phyloP scores from a whole-genome alignment of 2,888 invertebrate genomes.

The Clusia tigrina region DNA sequence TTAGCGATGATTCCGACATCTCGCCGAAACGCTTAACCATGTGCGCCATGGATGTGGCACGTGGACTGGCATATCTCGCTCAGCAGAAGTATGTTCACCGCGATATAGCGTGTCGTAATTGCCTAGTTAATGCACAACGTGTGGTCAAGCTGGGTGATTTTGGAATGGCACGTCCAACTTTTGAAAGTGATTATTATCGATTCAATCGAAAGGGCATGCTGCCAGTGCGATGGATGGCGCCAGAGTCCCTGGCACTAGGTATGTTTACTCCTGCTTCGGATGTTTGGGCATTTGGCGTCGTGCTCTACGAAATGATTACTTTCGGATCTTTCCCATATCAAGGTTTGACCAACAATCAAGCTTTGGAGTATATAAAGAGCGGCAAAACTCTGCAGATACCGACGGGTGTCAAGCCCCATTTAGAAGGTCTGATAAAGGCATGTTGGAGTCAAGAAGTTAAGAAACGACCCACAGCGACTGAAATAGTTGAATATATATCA shows the following conservation, averaged over 20 bases:
- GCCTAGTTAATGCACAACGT: slow-evolving; percentile 77
- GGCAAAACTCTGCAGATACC: slow-evolving; percentile 80
- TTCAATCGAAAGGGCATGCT: slow-evolving; percentile 88
- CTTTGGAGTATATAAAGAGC: slow-evolving; percentile 79
- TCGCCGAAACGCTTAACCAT: slow-evolving; percentile 80
- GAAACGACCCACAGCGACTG: slow-evolving; percentile 78
- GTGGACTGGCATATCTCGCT: slow-evolving; percentile 85
- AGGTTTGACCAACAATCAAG: slow-evolving; percentile 85
- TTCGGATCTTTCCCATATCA: slow-evolving; percentile 92
- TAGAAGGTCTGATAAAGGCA: slow-evolving; percentile 82
- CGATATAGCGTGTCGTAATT: slow-evolving; percentile 84
- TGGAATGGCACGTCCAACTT: slow-evolving; percentile 89
- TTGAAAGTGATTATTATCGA: slow-evolving; percentile 88
- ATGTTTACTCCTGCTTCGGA: slow-evolving; percentile 87
- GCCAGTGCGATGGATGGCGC: slow-evolving; percentile 94
- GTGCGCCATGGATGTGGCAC: slow-evolving; percentile 88
- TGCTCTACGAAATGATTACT: slow-evolving; percentile 87
- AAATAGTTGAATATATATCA: slow-evolving; percentile 82
- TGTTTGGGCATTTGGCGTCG: slow-evolving; percentile 89
- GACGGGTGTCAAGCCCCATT: slow-evolving; percentile 76
- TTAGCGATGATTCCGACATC: slow-evolving; percentile 75
- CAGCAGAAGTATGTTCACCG: slow-evolving; percentile 88
- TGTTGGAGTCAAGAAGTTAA: slow-evolving; percentile 80
- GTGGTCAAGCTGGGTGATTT: slow-evolving; percentile 84
- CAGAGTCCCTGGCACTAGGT: slow-evolving; percentile 83